Base-by-base conservation (phyloP, 2,888 invertebrate genomes). In the Emesis furor region DNA sequence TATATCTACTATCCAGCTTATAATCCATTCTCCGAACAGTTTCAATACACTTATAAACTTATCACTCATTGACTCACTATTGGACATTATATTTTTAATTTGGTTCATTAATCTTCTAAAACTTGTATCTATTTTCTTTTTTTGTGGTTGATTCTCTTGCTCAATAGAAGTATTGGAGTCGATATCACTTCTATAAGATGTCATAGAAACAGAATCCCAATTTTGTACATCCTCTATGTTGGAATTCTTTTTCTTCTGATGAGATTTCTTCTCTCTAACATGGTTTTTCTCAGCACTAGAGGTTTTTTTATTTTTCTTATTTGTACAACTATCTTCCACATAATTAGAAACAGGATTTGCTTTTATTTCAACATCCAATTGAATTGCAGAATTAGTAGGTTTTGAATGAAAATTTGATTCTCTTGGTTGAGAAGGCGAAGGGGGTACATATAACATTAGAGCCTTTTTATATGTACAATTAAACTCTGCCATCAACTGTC, bases 101-200 rank as follows among this genome's bases (percentile, higher is more conserved):
- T 8, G 24, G 4, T 59, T 59, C n/a, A 55, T 55, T 35, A 73
- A 55, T 32, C 32, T 14, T 12, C 55, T 73, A 55, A 51, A 73
- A 46, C 12, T 32, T 5, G 55, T 46, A 14, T 46, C 51, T 17
- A 10, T 35, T n/a, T 51, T 46, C 0, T n/a, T 30, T 24, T 51
- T 32, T 73, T 55, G 14, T 30, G 35, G 55, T 32, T 46, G 24
- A 51, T n/a, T 30, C 30, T 55, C 30, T 73, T 73, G n/a, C 7
- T 73, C 10, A 32, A 32, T 6, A 30, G 55, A 55, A 12, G 10
- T 32, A 51, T 32, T 14, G n/a, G 37, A 39, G 39, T 24, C 46
- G n/a, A 46, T 12, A 3, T 59, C 8, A 24, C n/a, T 39, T 46
- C 14, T 46, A 14, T 2, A 14, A 46, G 46, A 46, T 1, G 14